Evolutionary conservation across 2,888 invertebrate genomes (phyloP).

Genomic region (Phaonia tiefii): DNA sequence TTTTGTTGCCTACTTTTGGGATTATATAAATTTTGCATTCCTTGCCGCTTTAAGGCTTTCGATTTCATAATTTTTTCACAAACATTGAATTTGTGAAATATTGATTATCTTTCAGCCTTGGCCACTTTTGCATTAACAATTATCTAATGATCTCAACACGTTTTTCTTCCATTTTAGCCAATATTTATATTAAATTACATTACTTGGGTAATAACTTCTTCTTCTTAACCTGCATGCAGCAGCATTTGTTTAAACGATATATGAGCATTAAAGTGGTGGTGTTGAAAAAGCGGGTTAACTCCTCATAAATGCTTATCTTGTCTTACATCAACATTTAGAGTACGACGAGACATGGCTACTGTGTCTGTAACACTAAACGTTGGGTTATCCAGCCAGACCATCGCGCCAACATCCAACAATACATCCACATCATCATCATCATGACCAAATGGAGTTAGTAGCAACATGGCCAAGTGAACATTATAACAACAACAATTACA

Average conservation of each 20-base stretch:
- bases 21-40: too few relatives aligned
- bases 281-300: slow-evolving; percentile 67
- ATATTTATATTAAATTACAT: slow-evolving; percentile 64
- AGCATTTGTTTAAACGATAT: neutral
- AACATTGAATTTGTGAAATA: too few relatives aligned
- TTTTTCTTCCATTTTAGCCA: slow-evolving; percentile 22
- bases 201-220: slow-evolving; percentile 20
- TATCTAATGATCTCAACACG: too few relatives aligned
- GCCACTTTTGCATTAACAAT: too few relatives aligned
- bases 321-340: slow-evolving; percentile 66
- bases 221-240: neutral
- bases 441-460: neutral
- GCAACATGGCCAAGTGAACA: neutral
- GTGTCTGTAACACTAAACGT: slow-evolving; percentile 57
- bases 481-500: neutral
- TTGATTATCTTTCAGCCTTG: too few relatives aligned
- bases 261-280: slow-evolving; percentile 10
- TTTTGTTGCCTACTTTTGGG: too few relatives aligned
- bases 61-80: too few relatives aligned
- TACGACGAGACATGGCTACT: slow-evolving; percentile 65
- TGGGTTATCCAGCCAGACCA: slow-evolving; percentile 37
- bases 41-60: too few relatives aligned
- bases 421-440: neutral
- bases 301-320: slow-evolving; percentile 67
- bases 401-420: too few relatives aligned